Base-by-base conservation (phyloP, 2,888 invertebrate species). In the Sarcophaga carnaria region DNA sequence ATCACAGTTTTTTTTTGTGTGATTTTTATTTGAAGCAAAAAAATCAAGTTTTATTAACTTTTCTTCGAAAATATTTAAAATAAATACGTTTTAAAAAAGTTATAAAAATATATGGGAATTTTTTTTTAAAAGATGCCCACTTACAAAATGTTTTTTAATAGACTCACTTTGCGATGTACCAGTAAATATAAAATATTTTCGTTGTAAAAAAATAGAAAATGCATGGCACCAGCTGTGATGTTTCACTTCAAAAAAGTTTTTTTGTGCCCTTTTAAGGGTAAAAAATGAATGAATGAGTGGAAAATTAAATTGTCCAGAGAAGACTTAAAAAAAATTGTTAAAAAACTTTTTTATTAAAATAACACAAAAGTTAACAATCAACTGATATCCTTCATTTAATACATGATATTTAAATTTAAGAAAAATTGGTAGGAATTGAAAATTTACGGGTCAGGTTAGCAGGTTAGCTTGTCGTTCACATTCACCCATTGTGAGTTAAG, bases 281-380 rank as follows among this genome's bases (percentile, higher is more conserved):
- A 37, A 4, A 37, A 66, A 8, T 54, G 17, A 14, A 54, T 54
- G 17, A 54, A 17, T 20, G 5, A 47, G 20, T 67, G 17, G 12
- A 45, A 67, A 67, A 67, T 67, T n/a, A 67, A 67, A 45, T 47
- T 45, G n/a, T 67, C 12, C 67, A 10, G 22, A 67, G 37, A 47
- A 67, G 67, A 3, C 67, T n/a, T 10, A 37, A 37, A n/a, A 67
- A 67, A 67, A 3, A 11, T n/a, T 20, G 37, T 20, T 10, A 47
- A 67, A 67, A 67, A 37, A 67, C 67, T 20, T 14, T 14, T 54
- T 14, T 49, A 49, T 14, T 49, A 49, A 49, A 49, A 49, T 12
- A 49, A 49, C 12, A 12, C 49, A 6, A 49, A 10, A 27, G 27
- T 27, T 25, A 27, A 27, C 3, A 27, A 27, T 27, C 5, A 27